These are phyloP conservation scores for Drosophila differens DNA, from an alignment of 2,888 invertebrate genomes.

Conservation along the genomic window DNA sequence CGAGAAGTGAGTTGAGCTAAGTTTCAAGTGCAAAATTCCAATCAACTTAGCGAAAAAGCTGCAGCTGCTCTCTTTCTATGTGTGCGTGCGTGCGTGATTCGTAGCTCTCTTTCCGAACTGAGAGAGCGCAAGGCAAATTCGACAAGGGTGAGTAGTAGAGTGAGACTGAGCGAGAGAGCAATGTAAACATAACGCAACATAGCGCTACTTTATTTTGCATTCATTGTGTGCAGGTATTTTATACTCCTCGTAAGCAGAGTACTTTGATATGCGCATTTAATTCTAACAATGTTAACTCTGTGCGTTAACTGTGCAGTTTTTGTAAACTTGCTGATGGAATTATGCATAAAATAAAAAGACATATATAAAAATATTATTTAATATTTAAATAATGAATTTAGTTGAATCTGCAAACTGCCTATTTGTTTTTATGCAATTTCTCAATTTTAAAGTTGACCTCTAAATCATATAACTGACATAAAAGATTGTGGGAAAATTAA, in stretches of 20 bases:
- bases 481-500: background rate
- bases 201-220: conserved; percentile 13
- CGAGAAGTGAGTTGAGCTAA: conserved; percentile 36
- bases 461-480: background rate
- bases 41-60: conserved; percentile 53
- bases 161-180: conserved; percentile 12
- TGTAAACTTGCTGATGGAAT: background rate
- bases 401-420: background rate
- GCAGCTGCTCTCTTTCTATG: conserved; percentile 4
- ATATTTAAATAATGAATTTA: background rate
- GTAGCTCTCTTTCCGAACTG: conserved; percentile 19
- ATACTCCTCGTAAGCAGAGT: background rate
- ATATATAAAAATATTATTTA: background rate
- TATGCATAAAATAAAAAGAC: background rate
- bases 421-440: background rate
- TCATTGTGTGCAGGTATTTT: conserved; percentile 5
- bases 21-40: conserved; percentile 77
- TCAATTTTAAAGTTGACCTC: background rate
- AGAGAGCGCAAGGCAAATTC: conserved; percentile 1
- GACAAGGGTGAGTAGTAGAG: conserved; percentile 11
- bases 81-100: conserved; percentile 19
- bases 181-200: conserved; percentile 40
- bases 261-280: background rate
- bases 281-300: background rate
- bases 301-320: background rate